Base-by-base conservation (phyloP, 2,888 invertebrate genomes). In the Bellardia bayeri region DNA sequence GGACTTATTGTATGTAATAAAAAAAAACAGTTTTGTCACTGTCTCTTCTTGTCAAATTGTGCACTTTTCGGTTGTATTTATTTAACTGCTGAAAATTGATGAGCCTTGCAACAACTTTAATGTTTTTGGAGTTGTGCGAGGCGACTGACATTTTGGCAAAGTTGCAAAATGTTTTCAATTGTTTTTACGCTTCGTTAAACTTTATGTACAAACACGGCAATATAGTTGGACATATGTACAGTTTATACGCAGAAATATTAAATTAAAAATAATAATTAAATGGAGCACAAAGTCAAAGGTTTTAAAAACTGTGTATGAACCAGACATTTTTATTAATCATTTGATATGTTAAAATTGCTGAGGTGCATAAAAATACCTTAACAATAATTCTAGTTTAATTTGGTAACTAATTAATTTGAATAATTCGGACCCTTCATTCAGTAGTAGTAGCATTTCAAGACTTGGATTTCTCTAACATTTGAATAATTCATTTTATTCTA, bases 121-220 rank as follows among this genome's bases (percentile, higher is more conserved):
- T 75, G 82, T 63, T 61, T 8, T 51, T 56, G 56, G 8, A 16
- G 54, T 63, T 61, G n/a, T 51, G 23, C 8, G 23, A 61, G 51
- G 63, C 30, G 16, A 82, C 61, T 82, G 75, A 45, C 84, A 84
- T 68, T 84, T 79, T 79, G 84, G 79, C 84, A 80, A 79, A 74
- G 42, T 40, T 64, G 72, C 16, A 79, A 79, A 79, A 80, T 61
- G 40, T 74, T 84, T 51, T 66, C 51, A 68, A 80, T 68, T 80
- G 79, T 80, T 74, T 74, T 51, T 74, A 74, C 40, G 74, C 84
- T 66, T 84, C 79, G 74, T 61, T 84, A 13, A 79, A 58, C 51
- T 16, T 68, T 58, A 45, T 16, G 11, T 45, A 13, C 13, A 9
- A 81, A 72, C 54, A 63, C 71, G 23, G 58, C 13, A 63, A 37